A percentile compares a stretch with the other conserved stretches of the same genome.
Conservation (phyloP, 2,113 vertebrate genomes). For the Malaclemys terrapin region DNA sequence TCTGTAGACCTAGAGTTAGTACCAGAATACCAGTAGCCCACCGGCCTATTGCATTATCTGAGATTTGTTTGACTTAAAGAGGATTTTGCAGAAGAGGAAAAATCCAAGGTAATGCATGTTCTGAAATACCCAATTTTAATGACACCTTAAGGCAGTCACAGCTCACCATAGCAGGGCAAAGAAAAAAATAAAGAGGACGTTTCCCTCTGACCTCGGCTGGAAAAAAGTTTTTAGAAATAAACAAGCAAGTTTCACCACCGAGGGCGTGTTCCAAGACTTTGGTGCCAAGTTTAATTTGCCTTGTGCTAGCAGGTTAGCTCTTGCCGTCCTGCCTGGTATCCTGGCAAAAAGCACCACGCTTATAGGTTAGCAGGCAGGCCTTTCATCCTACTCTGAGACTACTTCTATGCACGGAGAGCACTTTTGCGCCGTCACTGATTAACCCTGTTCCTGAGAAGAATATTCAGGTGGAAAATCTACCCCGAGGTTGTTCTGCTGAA, state of each 20-base stretch:
- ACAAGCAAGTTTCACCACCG: neutral
- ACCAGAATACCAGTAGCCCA: neutral
- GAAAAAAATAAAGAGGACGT: accelerated
- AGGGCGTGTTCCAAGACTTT: accelerated
- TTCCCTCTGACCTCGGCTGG: accelerated
- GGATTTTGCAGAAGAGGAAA: neutral
- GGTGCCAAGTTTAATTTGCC: neutral
- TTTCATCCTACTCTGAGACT: neutral
- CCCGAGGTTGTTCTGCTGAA: neutral
- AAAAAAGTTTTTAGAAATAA: neutral
- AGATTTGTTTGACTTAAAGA: neutral
- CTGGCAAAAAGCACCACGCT: neutral
- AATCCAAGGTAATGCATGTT: neutral
- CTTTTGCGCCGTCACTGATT: neutral
- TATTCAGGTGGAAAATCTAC: neutral
- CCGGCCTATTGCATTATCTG: neutral
- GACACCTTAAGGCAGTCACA: neutral
- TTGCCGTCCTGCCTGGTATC: neutral
- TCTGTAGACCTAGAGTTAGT: neutral
- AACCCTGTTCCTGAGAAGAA: no score
- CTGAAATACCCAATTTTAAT: slow-evolving; percentile 10
- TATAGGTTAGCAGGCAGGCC: no score
- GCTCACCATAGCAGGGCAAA: neutral
- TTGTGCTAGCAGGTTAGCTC: neutral
- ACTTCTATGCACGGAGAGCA: neutral